Base-by-base conservation (phyloP, 2,797 vertebrate genomes). In the Syngnathus acus region DNA sequence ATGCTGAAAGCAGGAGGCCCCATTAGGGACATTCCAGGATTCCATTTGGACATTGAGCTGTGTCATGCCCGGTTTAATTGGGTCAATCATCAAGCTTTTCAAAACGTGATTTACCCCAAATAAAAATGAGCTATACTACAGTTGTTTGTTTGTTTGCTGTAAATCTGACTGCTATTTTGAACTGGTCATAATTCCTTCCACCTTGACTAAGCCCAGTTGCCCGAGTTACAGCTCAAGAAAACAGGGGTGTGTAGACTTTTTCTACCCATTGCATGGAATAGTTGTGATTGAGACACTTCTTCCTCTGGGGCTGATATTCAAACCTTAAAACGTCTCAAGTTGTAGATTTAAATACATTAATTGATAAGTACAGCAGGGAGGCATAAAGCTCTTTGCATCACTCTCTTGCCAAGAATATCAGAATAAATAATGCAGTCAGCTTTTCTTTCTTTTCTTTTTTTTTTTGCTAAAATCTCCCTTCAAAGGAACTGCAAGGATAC, bases 291-390 rank as follows among this genome's bases (percentile, higher is more conserved):
- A 61, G 38, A 42, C n/a, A 13, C 21, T 21, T 40, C 10, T 21
- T 42, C 19, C 38, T 61, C 59, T 16, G 16, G 38, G 3, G 39
- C 14, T 21, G 61, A 66, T 11, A 32, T 65, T 66, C 16, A n/a
- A 1, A 11, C 13, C 61, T 62, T 42, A 23, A 65, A 55, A 23
- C 14, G 26, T 17, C 23, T 53, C 5, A 53, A 40, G 61, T 47
- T 40, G 40, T 21, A 71, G 64, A 69, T 79, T 69, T 14, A 61
- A 47, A 65, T 61, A 59, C 9, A 71, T 69, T 55, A 14, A 59
- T 62, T 66, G 57, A 53, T 40, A 3, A 7, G 45, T 59, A 48
- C 42, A 66, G 19, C 65, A 68, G 57, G 55, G 59, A 55, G 1
- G 48, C 69, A 57, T 51, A 58, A 1, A 5, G 21, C 40, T 6